A percentile compares a stretch with the other conserved stretches of the same genome.
Conservation (phyloP, 2,113 vertebrate genomes). For the Irena cyanogastra region DNA sequence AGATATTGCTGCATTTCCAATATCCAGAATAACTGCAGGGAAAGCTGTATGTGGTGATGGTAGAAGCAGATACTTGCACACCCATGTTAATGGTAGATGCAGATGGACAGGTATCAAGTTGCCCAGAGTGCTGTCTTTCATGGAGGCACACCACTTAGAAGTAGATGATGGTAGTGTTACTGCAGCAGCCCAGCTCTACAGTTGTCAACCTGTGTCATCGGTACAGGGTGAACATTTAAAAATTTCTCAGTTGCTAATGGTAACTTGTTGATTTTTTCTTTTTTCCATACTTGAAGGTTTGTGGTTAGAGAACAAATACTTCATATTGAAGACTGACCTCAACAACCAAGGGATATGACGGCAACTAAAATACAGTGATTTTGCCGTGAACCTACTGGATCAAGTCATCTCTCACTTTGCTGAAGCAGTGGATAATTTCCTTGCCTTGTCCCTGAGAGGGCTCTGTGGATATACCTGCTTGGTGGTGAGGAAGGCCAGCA, state of each 20-base stretch:
- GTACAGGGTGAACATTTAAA: not conserved
- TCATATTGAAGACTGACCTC: not conserved
- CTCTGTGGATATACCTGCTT: not conserved
- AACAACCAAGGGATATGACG: too few species aligned
- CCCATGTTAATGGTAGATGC: not conserved
- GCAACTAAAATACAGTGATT: not conserved
- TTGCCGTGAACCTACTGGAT: not conserved
- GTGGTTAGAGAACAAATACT: not conserved
- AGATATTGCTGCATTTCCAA: not conserved
- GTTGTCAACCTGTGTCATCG: not conserved
- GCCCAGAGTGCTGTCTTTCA: not conserved
- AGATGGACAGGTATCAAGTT: not conserved
- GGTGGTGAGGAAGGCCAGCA: not conserved
- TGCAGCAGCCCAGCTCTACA: not conserved
- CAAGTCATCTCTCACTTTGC: not conserved
- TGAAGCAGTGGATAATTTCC: not conserved
- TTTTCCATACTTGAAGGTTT: not conserved
- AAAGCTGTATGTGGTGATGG: not conserved
- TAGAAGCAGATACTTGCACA: not conserved
- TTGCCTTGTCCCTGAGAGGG: not conserved
- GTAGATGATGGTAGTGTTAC: not conserved
- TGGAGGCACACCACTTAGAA: not conserved
- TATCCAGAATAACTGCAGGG: not conserved
- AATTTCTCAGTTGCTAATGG: not conserved
- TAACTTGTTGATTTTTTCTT: not conserved